phyloP scores from a whole-genome alignment of 2,888 invertebrate species.

The Meiosimyza platycephala region DNA sequence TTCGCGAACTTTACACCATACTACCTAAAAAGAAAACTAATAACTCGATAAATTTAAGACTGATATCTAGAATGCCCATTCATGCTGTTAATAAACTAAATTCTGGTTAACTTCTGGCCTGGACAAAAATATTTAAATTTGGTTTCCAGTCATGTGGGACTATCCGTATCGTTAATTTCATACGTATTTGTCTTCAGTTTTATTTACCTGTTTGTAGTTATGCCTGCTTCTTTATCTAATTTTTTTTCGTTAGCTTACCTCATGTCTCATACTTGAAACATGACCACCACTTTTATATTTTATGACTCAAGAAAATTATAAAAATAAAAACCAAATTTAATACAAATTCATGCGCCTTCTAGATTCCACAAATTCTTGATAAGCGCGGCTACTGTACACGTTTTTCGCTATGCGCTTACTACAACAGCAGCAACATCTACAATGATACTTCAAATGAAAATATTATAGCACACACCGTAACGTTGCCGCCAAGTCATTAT shows the following conservation, averaged over 20 bases:
- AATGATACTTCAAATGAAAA: constrained; percentile 42
- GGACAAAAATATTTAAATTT: no score
- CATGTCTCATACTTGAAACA: constrained; percentile 7
- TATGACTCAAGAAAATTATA: constrained; percentile 10
- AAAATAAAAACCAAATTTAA: constrained; percentile 28
- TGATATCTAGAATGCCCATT: no score
- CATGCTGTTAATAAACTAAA: no score
- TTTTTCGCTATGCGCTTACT: constrained; percentile 69
- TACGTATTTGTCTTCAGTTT: no score
- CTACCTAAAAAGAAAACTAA: no score
- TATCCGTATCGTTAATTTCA: no score
- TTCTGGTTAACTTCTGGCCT: no score
- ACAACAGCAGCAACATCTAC: constrained; percentile 48
- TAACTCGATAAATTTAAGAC: no score
- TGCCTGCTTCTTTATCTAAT: not conserved
- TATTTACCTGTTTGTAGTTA: no score
- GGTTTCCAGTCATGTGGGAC: no score
- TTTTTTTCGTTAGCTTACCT: constrained; percentile 1
- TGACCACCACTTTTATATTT: not conserved
- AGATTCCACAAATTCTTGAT: constrained; percentile 66
- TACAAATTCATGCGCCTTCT: constrained; percentile 29
- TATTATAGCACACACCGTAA: constrained; percentile 60
- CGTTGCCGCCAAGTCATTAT: constrained; percentile 79
- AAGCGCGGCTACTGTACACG: constrained; percentile 71
- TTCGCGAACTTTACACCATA: no score